Base-by-base conservation (phyloP, 2,797 vertebrate genomes). In the Argyrosomus regius region DNA sequence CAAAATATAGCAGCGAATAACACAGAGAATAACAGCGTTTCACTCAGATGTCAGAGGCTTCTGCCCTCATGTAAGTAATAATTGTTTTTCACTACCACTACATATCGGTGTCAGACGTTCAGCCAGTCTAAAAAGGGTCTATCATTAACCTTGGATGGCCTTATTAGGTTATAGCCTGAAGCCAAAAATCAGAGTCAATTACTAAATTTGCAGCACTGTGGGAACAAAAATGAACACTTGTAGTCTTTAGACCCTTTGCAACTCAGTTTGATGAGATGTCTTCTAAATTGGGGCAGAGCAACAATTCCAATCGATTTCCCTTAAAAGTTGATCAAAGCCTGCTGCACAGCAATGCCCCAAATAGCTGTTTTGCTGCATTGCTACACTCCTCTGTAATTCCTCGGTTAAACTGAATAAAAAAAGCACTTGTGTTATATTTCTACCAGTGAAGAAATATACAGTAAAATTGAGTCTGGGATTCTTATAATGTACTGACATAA, bases 131-230 rank as follows among this genome's bases (percentile, higher is more conserved):
- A 94, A 94, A 96, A 95, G 92, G 92, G 93, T 90, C 93, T 95
- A 89, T 95, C 93, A 95, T 96, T 96, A 95, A 94, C 95, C 93
- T 95, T 94, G 92, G 91, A 90, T 90, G 92, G 93, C 93, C 94
- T 95, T 96, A 96, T 95, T 95, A 95, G 95, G 95, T 96, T 95
- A 95, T 69, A 83, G 95, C 95, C 95, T 92, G 91, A 78, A 93
- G 95, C 90, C 91, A 93, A 94, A 92, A 91, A 86, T 91, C 91
- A 77, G 90, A 96, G 93, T 95, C 95, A 95, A 95, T 96, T 96
- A 96, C 91, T 90, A 89, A 86, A 94, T 93, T 90, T 88, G 91
- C 87, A 88, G 91, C 89, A 92, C 88, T 87, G 79, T 73, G 84
- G 84, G 90, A 92, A 85, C 84, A 92, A 92, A 92, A 92, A 92